Conservation (phyloP, 2,888 invertebrate species). For the Callinectes sapidus region DNA sequence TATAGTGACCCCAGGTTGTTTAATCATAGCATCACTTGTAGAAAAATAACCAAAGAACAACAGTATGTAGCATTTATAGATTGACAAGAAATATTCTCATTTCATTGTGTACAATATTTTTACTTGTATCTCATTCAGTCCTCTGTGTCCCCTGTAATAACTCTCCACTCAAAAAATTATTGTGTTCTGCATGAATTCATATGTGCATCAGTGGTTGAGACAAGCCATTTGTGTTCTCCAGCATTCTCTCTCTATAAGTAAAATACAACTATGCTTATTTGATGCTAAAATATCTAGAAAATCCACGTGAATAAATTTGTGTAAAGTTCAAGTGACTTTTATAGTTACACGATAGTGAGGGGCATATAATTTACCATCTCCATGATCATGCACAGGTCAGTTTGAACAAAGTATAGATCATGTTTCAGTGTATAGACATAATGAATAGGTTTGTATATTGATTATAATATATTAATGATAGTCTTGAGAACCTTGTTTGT, state of each 20-base stretch:
- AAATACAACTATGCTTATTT: not conserved
- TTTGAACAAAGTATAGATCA: not conserved
- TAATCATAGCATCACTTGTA: conserved; percentile 10
- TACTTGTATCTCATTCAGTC: not conserved
- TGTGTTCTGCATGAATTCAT: not conserved
- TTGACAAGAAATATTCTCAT: conserved; percentile 6
- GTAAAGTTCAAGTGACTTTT: not conserved
- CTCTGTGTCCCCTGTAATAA: not conserved
- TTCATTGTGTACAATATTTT: not conserved
- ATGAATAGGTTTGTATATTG: not conserved
- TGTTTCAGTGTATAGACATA: conserved; percentile 19
- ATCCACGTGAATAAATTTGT: not conserved
- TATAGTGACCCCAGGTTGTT: not conserved
- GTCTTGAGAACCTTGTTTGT: not conserved
- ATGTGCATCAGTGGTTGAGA: not conserved
- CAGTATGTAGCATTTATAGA: not conserved
- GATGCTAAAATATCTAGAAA: not conserved
- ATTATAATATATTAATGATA: conserved; percentile 5
- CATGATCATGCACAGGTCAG: not conserved
- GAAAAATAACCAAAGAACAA: not conserved
- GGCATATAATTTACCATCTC: not conserved
- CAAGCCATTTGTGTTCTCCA: not conserved
- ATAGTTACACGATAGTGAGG: not conserved
- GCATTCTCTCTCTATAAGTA: not conserved
- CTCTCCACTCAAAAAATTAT: not conserved